Conservation (phyloP, 2,797 vertebrate genomes). For the Hydrolagus colliei region DNA sequence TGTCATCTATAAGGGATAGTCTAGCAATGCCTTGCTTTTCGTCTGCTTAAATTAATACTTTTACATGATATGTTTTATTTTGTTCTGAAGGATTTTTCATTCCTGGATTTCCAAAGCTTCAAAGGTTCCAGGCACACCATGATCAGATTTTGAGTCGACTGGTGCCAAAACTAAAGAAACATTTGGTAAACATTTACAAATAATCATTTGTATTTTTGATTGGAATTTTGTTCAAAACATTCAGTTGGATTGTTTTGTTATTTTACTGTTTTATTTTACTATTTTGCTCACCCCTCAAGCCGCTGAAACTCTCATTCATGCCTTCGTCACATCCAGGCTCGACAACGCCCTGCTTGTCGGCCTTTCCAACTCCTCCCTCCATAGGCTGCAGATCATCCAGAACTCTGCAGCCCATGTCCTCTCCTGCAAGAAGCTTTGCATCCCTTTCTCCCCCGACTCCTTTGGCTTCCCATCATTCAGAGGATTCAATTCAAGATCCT, state of each 20-base stretch:
- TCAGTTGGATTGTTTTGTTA: not conserved
- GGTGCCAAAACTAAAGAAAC: constrained; percentile 75
- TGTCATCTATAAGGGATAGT: not conserved
- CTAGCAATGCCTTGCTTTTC: no score
- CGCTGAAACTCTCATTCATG: no score
- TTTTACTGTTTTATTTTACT: constrained; percentile 6
- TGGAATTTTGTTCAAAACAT: not conserved
- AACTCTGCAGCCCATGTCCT: no score
- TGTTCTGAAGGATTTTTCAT: constrained; percentile 65
- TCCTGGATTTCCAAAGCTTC: constrained; percentile 77
- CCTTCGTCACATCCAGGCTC: no score
- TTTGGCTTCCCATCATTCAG: no score
- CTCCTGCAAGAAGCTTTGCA: no score
- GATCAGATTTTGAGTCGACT: constrained; percentile 73
- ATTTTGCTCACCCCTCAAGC: no score
- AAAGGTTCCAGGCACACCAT: constrained; percentile 72
- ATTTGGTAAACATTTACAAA: constrained; percentile 57
- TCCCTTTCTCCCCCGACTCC: no score
- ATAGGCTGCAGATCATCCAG: no score
- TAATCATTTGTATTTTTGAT: not conserved
- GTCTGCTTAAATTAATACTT: not conserved
- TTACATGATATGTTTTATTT: not conserved
- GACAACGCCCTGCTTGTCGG: no score
- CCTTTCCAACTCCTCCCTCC: no score
- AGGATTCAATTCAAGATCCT: no score